A percentile compares a stretch with the other conserved stretches of the same genome.
Evolutionary conservation across 2,113 vertebrate species (phyloP).

Genomic region (Salvelinus sp.): DNA sequence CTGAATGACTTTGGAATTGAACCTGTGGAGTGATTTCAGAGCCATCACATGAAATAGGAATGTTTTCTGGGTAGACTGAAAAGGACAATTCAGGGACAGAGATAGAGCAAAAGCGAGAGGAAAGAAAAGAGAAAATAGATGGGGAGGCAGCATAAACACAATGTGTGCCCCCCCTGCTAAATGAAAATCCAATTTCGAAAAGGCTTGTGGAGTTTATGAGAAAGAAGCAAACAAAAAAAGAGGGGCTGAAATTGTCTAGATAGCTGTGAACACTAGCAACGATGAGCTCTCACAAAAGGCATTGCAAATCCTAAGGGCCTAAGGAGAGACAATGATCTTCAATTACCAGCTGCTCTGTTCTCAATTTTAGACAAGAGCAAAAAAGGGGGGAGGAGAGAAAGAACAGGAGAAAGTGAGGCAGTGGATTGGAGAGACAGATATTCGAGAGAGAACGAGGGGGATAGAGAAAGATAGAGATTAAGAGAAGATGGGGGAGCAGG

Average conservation of each 20-base stretch:
- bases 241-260: constrained; percentile 45
- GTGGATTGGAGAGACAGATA: constrained; percentile 6
- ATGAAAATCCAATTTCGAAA: constrained; percentile 76
- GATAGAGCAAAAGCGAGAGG: constrained; percentile 7
- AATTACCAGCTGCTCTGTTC: constrained; percentile 76
- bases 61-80: constrained; percentile 38
- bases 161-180: constrained; percentile 51
- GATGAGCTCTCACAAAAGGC: constrained; percentile 59
- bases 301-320: constrained; percentile 69
- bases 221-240: constrained; percentile 49
- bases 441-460: neutral
- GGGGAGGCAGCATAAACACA: constrained; percentile 60
- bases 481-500: neutral
- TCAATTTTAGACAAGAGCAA: constrained; percentile 75
- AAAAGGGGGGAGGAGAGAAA: constrained; percentile 17
- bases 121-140: constrained; percentile 50
- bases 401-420: constrained; percentile 16
- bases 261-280: constrained; percentile 50
- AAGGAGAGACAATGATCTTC: constrained; percentile 79
- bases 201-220: constrained; percentile 61
- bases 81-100: constrained; percentile 55
- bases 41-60: constrained; percentile 50
- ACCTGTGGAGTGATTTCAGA: neutral
- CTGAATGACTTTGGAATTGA: neutral
- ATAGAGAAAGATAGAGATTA: constrained; percentile 13